Percentiles rank a stretch among this genome's conserved stretches.
Evolutionary conservation across 30 jellyfish, hydroid and myxozoan genomes (phyloP).

Genomic region (Hydractinia symbiolongicarpus): DNA sequence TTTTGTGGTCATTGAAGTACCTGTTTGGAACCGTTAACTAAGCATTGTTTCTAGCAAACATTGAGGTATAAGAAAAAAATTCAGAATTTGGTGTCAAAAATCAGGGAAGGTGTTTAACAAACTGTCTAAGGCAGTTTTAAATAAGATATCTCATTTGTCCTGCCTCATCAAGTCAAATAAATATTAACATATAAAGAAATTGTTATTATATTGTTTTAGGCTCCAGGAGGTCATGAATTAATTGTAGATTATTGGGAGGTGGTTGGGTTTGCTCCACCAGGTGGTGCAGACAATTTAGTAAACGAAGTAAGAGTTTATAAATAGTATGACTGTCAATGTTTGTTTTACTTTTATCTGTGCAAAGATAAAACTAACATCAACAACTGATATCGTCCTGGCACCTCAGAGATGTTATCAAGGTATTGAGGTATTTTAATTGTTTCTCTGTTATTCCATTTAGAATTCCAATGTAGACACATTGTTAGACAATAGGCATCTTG

Average conservation of each 20-base stretch:
- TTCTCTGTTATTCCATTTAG: conserved; percentile 24
- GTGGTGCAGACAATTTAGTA: conserved; percentile 87
- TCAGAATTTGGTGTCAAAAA: too few species aligned
- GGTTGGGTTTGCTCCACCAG: conserved; percentile 96
- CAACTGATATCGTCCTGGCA: not conserved
- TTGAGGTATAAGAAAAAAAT: too few species aligned
- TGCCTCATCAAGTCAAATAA: too few species aligned
- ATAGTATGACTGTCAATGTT: not conserved
- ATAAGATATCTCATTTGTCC: too few species aligned
- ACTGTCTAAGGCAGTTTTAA: too few species aligned
- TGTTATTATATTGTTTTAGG: conserved; percentile 36
- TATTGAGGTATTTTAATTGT: not conserved
- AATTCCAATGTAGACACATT: conserved; percentile 91
- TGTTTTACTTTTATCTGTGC: not conserved
- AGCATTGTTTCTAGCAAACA: too few species aligned
- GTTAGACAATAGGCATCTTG: conserved; percentile 91
- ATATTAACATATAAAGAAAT: too few species aligned
- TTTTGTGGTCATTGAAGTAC: not conserved
- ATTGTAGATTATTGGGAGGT: conserved; percentile 98
- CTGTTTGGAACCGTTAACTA: too few species aligned
- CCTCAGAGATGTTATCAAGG: not conserved
- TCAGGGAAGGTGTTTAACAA: too few species aligned
- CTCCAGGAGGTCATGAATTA: conserved; percentile 98
- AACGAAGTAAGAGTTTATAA: conserved; percentile 49
- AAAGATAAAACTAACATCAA: too few species aligned